These are phyloP conservation scores for Manis pentadactyla DNA, from an alignment of 2,797 vertebrate species.

Conservation along the genomic window DNA sequence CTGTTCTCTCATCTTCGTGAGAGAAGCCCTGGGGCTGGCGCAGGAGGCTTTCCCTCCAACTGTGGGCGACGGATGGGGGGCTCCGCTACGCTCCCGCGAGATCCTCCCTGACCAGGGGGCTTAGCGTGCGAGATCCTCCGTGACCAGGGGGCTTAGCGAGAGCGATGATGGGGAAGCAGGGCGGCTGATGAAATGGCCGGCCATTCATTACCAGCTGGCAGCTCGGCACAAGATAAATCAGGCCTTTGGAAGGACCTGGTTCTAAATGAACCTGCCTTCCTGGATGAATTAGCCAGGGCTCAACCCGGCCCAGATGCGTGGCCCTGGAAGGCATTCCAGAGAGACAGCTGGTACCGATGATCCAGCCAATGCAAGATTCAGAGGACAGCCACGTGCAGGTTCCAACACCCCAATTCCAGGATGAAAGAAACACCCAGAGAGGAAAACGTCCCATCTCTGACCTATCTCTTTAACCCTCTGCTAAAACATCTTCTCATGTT, in stretches of 20 bases:
- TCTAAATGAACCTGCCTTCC: conserved; percentile 4
- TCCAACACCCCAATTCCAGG: neutral
- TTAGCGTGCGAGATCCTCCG: neutral
- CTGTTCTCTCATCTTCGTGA: neutral
- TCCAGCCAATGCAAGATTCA: neutral
- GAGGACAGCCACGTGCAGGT: neutral
- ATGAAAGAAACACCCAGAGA: neutral
- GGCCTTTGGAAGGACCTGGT: neutral
- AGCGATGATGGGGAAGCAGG: neutral
- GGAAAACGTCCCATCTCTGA: neutral
- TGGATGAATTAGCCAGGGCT: neutral
- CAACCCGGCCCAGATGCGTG: neutral
- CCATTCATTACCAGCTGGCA: neutral
- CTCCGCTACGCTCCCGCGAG: accelerated
- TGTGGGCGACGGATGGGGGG: neutral
- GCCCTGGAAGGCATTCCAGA: neutral
- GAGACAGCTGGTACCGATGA: neutral
- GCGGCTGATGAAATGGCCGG: neutral
- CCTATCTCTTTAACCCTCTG: neutral
- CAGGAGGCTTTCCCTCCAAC: neutral
- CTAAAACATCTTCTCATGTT: too few relatives aligned
- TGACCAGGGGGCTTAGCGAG: neutral
- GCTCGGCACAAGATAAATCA: neutral
- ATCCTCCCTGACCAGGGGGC: neutral
- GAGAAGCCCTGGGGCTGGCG: neutral